phyloP scores from a whole-genome alignment of 2,113 vertebrate genomes.

The Equus przewalskii region DNA sequence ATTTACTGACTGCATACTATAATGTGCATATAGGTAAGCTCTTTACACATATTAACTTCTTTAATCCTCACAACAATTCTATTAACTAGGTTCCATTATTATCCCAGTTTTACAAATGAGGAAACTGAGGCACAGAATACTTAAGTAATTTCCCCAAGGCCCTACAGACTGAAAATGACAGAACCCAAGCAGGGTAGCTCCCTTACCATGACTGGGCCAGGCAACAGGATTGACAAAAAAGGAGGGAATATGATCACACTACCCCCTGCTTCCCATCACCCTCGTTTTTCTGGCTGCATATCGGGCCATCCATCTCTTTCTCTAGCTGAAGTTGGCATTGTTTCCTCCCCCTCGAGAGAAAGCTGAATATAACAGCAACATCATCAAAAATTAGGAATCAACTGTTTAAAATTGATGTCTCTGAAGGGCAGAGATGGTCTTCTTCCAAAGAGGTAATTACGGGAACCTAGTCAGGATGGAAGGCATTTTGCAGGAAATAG shows the following conservation, averaged over 20 bases:
- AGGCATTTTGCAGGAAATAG: slow-evolving; percentile 53
- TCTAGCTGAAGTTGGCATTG: background rate
- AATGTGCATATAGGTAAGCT: background rate
- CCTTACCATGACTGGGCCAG: background rate
- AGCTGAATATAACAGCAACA: background rate
- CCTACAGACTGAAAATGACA: background rate
- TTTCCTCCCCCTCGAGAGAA: background rate
- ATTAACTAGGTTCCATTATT: background rate
- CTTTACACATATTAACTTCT: background rate
- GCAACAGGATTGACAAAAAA: background rate
- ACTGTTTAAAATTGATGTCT: slow-evolving; percentile 54
- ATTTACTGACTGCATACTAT: background rate
- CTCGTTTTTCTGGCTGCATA: background rate
- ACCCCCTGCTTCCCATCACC: background rate
- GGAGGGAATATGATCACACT: background rate
- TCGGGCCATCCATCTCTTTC: background rate
- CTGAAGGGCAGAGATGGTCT: slow-evolving; percentile 16
- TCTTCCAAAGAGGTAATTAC: slow-evolving; percentile 58
- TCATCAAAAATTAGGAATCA: slow-evolving; percentile 57
- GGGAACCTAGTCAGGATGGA: slow-evolving; percentile 15
- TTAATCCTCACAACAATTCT: background rate
- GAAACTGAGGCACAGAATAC: background rate
- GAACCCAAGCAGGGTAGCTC: background rate
- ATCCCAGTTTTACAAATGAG: background rate
- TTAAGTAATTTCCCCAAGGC: background rate